Base-by-base conservation (phyloP, 2,888 invertebrate genomes). In the Myopa testacea region DNA sequence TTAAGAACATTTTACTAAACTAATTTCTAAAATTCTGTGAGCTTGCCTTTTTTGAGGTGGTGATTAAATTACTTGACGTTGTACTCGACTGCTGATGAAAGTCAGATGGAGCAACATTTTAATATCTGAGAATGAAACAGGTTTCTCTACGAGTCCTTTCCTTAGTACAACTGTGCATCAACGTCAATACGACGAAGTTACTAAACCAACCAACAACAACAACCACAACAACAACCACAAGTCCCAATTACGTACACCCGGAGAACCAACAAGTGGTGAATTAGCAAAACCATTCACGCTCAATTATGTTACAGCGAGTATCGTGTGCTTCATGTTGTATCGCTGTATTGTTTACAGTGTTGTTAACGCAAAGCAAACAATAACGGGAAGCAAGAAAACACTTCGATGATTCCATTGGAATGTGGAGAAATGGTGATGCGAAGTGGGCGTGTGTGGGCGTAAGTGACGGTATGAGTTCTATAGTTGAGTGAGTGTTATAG, bases 391-490 rank as follows among this genome's bases (percentile, higher is more conserved):
- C 40, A 40, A 8, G 4, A 4, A 40, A 40, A 40, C 40, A 40
- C 40, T 40, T 40, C 40, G 40, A 40, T 8, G 40, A 40, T 8
- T 40, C 62, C 5, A 26, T 10, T n/a, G 19, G 19, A 4, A 62
- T 26, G 62, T n/a, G 4, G 26, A 12, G 62, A 4, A 19, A 26
- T 4, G 10, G 70, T 55, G 37, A 45, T 19, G 45, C 52, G 70
- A 19, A 16, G 70, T 37, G 71, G 69, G 34, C 19, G 45, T 45
- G 62, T 26, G 62, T 62, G 45, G n/a, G 58, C 34, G 60, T 62
- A 60, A 73, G 58, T 73, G 71, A 55, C 55, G 6, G 55, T 37
- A 34, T n/a, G n/a, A n/a, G 8, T 40, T 40, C 40, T 8, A 6
- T 8, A 40, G 40, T 40, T 38, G 10, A 6, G 58, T 37, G 72